phyloP scores from a whole-genome alignment of 2,113 vertebrate species.

The Calonectris borealis region DNA sequence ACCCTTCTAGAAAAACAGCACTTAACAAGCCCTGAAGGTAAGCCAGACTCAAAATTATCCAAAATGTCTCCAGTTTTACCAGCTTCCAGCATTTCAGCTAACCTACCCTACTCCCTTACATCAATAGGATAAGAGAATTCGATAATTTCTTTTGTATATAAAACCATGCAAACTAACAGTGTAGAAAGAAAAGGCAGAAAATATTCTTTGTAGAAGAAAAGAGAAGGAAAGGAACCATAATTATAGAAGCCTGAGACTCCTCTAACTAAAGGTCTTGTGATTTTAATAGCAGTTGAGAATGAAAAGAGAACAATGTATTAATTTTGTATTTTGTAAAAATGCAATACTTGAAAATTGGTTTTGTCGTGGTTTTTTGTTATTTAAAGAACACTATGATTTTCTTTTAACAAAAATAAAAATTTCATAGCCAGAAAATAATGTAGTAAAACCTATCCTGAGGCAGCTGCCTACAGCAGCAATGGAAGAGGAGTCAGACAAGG shows the following conservation, averaged over 20 bases:
- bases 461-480: neutral
- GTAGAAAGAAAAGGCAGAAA: neutral
- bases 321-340: neutral
- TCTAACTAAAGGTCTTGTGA: neutral
- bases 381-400: neutral
- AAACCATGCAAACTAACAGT: neutral
- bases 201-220: neutral
- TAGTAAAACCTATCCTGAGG: neutral
- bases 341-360: accelerated
- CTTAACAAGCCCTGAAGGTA: neutral
- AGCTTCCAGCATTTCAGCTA: neutral
- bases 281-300: neutral
- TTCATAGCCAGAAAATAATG: neutral
- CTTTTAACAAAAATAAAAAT: neutral
- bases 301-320: neutral
- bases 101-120: neutral
- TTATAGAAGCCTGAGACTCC: neutral
- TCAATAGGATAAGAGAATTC: neutral
- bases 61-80: neutral
- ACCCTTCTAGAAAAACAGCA: neutral
- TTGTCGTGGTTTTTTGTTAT: accelerated
- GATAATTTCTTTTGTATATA: neutral
- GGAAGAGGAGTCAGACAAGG: neutral
- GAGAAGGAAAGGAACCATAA: neutral
- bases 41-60: neutral